Base-by-base conservation (phyloP, 2,113 vertebrate genomes). In the Calonectris borealis region DNA sequence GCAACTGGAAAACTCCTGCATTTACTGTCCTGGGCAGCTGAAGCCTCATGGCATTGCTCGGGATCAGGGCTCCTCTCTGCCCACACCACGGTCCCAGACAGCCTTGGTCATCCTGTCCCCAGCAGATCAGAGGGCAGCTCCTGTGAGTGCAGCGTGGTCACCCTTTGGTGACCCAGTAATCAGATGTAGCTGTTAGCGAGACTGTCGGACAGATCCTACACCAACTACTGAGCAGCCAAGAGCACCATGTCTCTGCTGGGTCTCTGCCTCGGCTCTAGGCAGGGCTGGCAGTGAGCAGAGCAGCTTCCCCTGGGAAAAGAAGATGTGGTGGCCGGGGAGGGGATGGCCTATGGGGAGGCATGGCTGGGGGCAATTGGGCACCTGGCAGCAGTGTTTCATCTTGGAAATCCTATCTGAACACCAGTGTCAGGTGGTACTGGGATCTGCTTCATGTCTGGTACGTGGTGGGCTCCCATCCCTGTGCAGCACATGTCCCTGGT, bases 181-280 rank as follows among this genome's bases (percentile, higher is more conserved):
- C 97, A 98, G 97, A 98, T 98, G 97, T 98, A 98, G 98, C 98
- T 98, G 97, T 96, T 92, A 83, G 85, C 20, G 36, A 93, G 34
- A 79, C 83, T 80, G 65, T 88, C 64, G 42, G 87, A 98, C 98
- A 98, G 98, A 98, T 94, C 94, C 97, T 98, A 98, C 97, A 98
- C 97, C 58, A 95, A 97, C 92, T 98, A 98, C 98, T 97, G 94
- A 96, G 98, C 97, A 68, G 86, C 97, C 91, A 87, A 91, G 92
- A 54, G 95, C 95, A 97, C 94, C 96, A 4, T 27, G 48, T 75
- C 55, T 60, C n/a, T 13, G 46, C 46, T 18, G 77, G n/a, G 49
- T 78, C 61, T 89, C 21, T 10, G 0, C 26, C 29, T 55, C 2
- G 2, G 32, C 18, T 60, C 75, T 24, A 8, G 26, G 38, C 48